Conservation (phyloP, 2,888 invertebrate species). For the Xylophagus ater region DNA sequence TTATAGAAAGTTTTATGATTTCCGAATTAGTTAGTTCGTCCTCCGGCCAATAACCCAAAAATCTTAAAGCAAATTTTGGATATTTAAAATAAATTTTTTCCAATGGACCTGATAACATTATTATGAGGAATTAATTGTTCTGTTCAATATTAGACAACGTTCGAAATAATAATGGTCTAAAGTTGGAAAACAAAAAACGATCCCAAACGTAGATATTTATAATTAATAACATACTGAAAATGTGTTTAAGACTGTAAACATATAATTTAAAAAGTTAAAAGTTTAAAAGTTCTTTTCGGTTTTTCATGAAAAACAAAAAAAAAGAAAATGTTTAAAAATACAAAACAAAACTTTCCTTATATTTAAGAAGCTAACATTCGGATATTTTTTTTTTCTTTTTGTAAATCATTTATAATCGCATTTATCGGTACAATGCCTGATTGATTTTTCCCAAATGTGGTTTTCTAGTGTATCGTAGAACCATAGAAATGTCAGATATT, state of each 20-base stretch:
- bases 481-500: no score
- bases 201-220: conserved; percentile 2
- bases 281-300: no score
- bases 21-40: conserved; percentile 16
- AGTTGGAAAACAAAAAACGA: conserved; percentile 1
- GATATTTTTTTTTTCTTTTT: no score
- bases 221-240: conserved; percentile 6
- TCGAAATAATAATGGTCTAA: not conserved
- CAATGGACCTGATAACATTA: not conserved
- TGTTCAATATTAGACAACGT: not conserved
- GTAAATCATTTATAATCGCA: no score
- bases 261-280: not conserved
- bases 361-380: no score
- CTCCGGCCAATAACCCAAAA: conserved; percentile 32
- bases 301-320: no score
- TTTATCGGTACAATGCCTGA: no score
- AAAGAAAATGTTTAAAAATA: no score
- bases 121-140: not conserved
- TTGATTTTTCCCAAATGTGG: no score
- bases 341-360: no score
- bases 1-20: conserved; percentile 23
- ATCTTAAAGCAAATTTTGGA: conserved; percentile 25
- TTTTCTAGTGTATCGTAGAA: no score
- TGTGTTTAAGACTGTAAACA: conserved; percentile 2
- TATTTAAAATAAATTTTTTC: conserved; percentile 2